Evolutionary conservation across 2,797 vertebrate species (phyloP).

Genomic region (Lutjanus campechanus): DNA sequence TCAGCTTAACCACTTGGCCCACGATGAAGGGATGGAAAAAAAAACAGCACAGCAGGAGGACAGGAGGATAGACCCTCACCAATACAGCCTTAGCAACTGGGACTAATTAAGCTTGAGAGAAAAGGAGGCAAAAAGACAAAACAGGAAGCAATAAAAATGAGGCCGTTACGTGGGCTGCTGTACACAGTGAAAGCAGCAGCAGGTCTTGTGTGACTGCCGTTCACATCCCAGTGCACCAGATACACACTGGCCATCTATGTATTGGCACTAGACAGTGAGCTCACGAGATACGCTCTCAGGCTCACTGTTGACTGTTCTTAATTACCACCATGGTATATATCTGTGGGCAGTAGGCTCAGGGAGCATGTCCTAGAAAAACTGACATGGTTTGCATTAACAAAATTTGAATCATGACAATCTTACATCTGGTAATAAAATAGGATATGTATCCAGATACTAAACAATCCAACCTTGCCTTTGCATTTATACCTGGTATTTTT

Average conservation of each 20-base stretch:
- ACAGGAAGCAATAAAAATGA: constrained; percentile 40
- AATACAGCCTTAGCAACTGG: constrained; percentile 51
- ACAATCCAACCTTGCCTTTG: too few relatives aligned
- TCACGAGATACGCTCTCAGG: not conserved
- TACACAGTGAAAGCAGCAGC: constrained; percentile 10
- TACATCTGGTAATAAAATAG: not conserved
- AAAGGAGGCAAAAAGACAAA: constrained; percentile 24
- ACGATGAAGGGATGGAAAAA: constrained; percentile 26
- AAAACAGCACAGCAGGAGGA: constrained; percentile 31
- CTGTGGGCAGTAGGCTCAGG: not conserved
- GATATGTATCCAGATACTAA: too few relatives aligned
- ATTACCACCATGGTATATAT: constrained; percentile 1
- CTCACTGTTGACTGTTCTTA: not conserved
- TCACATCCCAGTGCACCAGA: constrained; percentile 12
- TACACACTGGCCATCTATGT: not conserved
- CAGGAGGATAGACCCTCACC: constrained; percentile 37
- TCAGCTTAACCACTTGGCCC: constrained; percentile 52
- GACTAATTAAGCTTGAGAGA: constrained; percentile 54
- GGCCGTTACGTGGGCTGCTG: constrained; percentile 28
- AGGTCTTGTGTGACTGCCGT: constrained; percentile 2
- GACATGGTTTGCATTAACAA: not conserved
- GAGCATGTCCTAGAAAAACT: not conserved
- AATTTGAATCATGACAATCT: not conserved
- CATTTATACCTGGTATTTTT: too few relatives aligned
- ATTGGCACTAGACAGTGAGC: not conserved